Evolutionary conservation across 2,797 vertebrate genomes (phyloP).

Genomic region (Lates japonicus): DNA sequence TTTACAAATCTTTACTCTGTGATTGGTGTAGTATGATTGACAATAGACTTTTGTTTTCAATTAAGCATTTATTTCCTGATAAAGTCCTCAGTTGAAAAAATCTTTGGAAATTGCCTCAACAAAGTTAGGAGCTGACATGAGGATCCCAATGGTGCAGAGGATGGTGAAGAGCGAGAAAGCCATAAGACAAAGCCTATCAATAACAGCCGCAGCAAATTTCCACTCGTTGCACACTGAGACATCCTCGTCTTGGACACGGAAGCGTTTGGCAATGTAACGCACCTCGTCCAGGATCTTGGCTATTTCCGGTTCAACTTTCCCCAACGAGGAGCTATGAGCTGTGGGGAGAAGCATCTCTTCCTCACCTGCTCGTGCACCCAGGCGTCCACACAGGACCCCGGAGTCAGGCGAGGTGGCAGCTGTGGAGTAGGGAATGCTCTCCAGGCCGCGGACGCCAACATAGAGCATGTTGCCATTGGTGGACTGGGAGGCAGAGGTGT

Average conservation of each 20-base stretch:
- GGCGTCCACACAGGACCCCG: slow-evolving; percentile 70
- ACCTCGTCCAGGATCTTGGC: slow-evolving; percentile 91
- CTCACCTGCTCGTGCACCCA: slow-evolving; percentile 64
- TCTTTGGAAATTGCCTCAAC: slow-evolving; percentile 95
- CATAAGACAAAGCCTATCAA: slow-evolving; percentile 96
- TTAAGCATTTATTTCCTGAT: slow-evolving; percentile 1
- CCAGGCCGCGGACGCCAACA: slow-evolving; percentile 90
- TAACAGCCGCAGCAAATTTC: slow-evolving; percentile 96
- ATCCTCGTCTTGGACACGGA: slow-evolving; percentile 91
- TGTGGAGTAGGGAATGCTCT: slow-evolving; percentile 83
- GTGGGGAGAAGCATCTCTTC: slow-evolving; percentile 78
- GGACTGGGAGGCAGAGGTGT: slow-evolving; percentile 81
- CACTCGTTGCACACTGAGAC: slow-evolving; percentile 91
- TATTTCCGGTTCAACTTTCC: slow-evolving; percentile 74
- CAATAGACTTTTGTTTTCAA: background rate
- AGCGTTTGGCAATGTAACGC: slow-evolving; percentile 89
- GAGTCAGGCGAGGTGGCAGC: slow-evolving; percentile 78
- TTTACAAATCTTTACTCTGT: slow-evolving; percentile 16
- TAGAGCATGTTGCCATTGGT: slow-evolving; percentile 91
- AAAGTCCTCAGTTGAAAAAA: slow-evolving; percentile 72
- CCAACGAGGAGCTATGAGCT: slow-evolving; percentile 46
- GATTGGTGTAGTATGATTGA: background rate
- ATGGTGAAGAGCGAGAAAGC: slow-evolving; percentile 95
- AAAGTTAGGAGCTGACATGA: slow-evolving; percentile 96
- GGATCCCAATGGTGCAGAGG: slow-evolving; percentile 95